Percentiles rank a stretch among this genome's conserved stretches.
phyloP scores from a whole-genome alignment of 2,888 invertebrate species.

The Fragum sueziense region DNA sequence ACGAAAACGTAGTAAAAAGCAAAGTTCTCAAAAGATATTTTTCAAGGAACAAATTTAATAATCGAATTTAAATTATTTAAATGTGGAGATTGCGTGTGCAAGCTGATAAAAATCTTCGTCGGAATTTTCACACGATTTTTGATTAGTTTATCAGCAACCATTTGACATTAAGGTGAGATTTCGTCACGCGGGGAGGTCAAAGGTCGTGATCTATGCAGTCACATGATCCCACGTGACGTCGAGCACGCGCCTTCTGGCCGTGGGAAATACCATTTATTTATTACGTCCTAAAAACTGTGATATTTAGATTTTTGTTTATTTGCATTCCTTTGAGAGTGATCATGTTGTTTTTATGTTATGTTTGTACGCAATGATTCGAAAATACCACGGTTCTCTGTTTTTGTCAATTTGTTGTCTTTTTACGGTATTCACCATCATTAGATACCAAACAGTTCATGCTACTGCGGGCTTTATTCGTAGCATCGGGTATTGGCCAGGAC shows the following conservation, averaged over 20 bases:
- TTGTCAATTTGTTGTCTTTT: too few species aligned
- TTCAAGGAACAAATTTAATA: conserved; percentile 6
- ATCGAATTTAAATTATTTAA: conserved; percentile 14
- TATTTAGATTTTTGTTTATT: conserved; percentile 12
- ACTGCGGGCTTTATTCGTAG: too few species aligned
- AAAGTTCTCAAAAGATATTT: not conserved
- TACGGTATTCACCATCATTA: too few species aligned
- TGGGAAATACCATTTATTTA: conserved; percentile 33
- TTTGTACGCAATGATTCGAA: not conserved
- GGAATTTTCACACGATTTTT: conserved; percentile 38
- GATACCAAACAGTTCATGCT: too few species aligned
- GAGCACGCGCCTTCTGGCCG: conserved; percentile 53
- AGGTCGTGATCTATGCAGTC: conserved; percentile 38
- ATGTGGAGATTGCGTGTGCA: conserved; percentile 8
- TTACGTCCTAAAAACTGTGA: not conserved
- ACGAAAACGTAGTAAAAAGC: not conserved
- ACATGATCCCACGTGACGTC: conserved; percentile 33
- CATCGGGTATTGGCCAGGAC: too few species aligned
- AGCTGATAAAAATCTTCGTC: conserved; percentile 10
- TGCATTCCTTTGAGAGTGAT: not conserved
- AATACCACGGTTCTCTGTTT: not conserved
- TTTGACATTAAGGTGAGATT: conserved; percentile 57
- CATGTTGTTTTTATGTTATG: too few species aligned
- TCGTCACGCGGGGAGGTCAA: conserved; percentile 63
- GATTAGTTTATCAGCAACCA: conserved; percentile 9